Evolutionary conservation across 2,113 vertebrate genomes (phyloP).

Genomic region (Ictalurus furcatus): DNA sequence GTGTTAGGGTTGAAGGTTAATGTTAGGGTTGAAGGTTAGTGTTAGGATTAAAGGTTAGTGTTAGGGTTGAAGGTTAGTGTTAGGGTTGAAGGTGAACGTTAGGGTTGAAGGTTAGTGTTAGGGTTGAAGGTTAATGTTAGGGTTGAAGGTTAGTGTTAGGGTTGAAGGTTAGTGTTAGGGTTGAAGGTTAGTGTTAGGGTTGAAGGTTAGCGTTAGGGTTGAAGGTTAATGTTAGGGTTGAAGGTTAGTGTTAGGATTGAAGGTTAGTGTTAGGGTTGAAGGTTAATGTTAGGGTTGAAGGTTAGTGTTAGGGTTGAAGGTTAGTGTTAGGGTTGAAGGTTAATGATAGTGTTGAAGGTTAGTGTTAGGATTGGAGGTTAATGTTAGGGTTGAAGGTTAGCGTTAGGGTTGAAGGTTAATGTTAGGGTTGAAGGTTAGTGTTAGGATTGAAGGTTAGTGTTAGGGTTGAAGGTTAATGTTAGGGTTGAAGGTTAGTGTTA

Average conservation of each 20-base stretch:
- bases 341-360: rapidly evolving
- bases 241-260: too few species aligned
- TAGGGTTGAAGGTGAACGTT: not conserved
- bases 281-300: too few species aligned
- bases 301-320: too few species aligned
- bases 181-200: not conserved
- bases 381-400: too few species aligned
- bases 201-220: not conserved
- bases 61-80: not conserved
- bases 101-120: not conserved
- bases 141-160: not conserved
- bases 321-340: not conserved
- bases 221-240: not conserved
- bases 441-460: too few species aligned
- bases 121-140: not conserved
- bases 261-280: too few species aligned
- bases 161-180: not conserved
- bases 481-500: not conserved
- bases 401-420: too few species aligned
- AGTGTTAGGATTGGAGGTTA: not conserved
- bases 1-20: not conserved
- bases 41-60: not conserved
- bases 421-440: rapidly evolving
- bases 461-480: too few species aligned
- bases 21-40: not conserved